A percentile compares a stretch with the other conserved stretches of the same genome.
phyloP scores from a whole-genome alignment of 2,888 invertebrate genomes.

The Empis livida region DNA sequence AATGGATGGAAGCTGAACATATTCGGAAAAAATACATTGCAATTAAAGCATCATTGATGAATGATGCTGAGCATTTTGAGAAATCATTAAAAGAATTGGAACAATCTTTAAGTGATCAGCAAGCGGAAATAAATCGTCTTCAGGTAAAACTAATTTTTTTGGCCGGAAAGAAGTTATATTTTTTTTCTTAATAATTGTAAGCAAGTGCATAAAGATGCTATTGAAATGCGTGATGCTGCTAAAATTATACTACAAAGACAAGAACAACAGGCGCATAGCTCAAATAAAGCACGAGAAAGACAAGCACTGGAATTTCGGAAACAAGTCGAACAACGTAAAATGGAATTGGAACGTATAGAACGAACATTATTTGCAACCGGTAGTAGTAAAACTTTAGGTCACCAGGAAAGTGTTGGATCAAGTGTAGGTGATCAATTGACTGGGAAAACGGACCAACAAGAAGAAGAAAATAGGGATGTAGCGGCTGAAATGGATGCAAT shows the following conservation, averaged over 20 bases:
- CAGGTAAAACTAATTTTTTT: conserved; percentile 38
- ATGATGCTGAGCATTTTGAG: conserved; percentile 61
- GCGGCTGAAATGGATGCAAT: conserved; percentile 45
- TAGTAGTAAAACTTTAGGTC: conserved; percentile 36
- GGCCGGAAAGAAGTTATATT: too few relatives aligned
- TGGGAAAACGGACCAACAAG: conserved; percentile 30
- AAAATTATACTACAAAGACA: conserved; percentile 54
- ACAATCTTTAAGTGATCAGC: conserved; percentile 51
- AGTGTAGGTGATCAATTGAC: conserved; percentile 34
- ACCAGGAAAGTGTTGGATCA: conserved; percentile 47
- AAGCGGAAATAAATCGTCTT: conserved; percentile 58
- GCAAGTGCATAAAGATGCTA: conserved; percentile 61
- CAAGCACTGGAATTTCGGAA: conserved; percentile 51
- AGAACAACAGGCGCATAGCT: conserved; percentile 53
- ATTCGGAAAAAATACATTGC: conserved; percentile 63
- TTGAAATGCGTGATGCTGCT: conserved; percentile 55
- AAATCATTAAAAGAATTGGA: conserved; percentile 57
- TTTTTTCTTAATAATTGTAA: too few relatives aligned
- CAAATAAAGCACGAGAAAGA: conserved; percentile 50
- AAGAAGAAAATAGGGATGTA: conserved; percentile 26
- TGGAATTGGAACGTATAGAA: conserved; percentile 64
- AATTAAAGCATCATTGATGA: conserved; percentile 53
- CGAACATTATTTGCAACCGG: conserved; percentile 59
- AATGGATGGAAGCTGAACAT: conserved; percentile 69
- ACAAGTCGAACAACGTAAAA: conserved; percentile 55